phyloP scores from a whole-genome alignment of 2,113 vertebrate genomes.

The Potamarius usumacintae region DNA sequence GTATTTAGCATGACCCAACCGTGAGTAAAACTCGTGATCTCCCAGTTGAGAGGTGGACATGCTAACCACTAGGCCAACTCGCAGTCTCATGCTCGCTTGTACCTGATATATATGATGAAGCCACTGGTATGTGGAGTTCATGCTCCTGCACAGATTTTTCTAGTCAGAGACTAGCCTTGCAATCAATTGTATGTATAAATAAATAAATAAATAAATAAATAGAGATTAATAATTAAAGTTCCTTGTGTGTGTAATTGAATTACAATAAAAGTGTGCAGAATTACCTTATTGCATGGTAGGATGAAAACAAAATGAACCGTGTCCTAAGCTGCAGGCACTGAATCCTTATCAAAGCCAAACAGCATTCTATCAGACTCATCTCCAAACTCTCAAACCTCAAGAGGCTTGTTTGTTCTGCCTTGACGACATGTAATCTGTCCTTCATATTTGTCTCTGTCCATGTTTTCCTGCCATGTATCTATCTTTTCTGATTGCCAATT shows the following conservation, averaged over 20 bases:
- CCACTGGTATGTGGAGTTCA: background rate
- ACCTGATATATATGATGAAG: constrained; percentile 28
- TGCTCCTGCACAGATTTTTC: background rate
- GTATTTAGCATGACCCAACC: too few relatives aligned
- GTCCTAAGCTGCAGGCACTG: background rate
- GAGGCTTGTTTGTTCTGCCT: background rate
- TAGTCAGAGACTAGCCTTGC: background rate
- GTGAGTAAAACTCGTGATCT: too few relatives aligned
- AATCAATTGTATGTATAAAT: background rate
- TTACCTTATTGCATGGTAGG: background rate
- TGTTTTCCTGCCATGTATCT: background rate
- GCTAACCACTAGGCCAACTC: too few relatives aligned
- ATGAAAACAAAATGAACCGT: background rate
- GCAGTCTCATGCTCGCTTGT: background rate
- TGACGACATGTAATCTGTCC: constrained; percentile 25
- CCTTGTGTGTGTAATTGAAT: constrained; percentile 22
- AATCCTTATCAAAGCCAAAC: background rate
- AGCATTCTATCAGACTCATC: background rate
- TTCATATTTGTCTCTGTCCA: constrained; percentile 20
- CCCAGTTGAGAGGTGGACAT: too few relatives aligned
- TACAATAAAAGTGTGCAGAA: constrained; percentile 21
- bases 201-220: background rate
- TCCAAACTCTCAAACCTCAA: background rate
- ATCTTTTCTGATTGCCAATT: background rate
- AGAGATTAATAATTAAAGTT: too few relatives aligned